Percentiles rank a stretch among this genome's conserved stretches.
Conservation (phyloP, 2,888 invertebrate species). For the Melieria crassipennis region DNA sequence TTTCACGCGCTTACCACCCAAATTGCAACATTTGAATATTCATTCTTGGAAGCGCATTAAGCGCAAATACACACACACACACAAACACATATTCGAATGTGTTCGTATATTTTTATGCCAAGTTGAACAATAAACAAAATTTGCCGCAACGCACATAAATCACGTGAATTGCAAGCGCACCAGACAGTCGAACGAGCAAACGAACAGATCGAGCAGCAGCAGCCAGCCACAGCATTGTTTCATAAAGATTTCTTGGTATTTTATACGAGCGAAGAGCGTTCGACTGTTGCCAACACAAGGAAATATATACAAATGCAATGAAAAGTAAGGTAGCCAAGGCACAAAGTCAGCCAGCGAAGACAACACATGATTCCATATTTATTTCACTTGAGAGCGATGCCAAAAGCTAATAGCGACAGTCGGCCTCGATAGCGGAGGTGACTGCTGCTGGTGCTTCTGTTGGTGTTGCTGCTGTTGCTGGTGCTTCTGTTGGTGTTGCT, state of each 20-base stretch:
- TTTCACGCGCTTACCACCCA: neutral
- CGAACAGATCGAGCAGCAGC: neutral
- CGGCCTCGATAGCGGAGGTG: neutral
- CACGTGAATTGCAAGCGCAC: slow-evolving; percentile 24
- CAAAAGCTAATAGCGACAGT: neutral
- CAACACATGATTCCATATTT: neutral
- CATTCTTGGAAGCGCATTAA: neutral
- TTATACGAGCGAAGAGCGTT: neutral
- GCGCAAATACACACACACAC: neutral
- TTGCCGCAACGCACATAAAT: slow-evolving; percentile 31
- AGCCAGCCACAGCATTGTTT: slow-evolving; percentile 23
- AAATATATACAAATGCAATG: neutral
- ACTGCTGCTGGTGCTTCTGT: neutral
- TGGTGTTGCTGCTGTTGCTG: neutral
- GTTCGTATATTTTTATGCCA: neutral
- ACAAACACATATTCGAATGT: neutral
- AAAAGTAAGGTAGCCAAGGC: neutral
- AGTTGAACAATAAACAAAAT: slow-evolving; percentile 29
- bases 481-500: neutral
- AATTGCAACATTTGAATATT: slow-evolving; percentile 3
- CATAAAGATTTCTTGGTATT: slow-evolving; percentile 33
- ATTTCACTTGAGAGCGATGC: neutral
- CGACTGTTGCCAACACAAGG: neutral
- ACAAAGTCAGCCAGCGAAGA: neutral
- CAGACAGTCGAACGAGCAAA: neutral